phyloP scores from a whole-genome alignment of 2,113 vertebrate genomes.

The Lasiurus borealis region DNA sequence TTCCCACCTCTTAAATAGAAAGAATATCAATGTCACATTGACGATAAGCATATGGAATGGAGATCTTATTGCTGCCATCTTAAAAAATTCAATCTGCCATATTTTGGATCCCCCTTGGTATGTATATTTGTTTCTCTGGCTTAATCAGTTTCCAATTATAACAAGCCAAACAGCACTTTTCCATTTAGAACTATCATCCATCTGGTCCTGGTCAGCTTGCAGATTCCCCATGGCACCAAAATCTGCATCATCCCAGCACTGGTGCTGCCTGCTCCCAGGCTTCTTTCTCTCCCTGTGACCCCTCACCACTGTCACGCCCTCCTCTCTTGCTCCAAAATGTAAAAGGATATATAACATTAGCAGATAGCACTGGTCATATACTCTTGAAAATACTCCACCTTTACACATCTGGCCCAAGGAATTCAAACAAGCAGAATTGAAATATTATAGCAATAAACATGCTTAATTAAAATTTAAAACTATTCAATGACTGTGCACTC shows the following conservation, averaged over 20 bases:
- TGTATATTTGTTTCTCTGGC: neutral
- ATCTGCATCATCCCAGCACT: neutral
- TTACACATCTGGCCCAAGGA: neutral
- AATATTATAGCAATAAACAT: neutral
- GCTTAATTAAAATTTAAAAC: slow-evolving; percentile 53
- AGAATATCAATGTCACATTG: neutral
- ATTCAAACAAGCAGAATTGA: slow-evolving; percentile 20
- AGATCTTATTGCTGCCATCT: neutral
- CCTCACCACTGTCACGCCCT: neutral
- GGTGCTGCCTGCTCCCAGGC: neutral
- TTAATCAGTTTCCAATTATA: neutral
- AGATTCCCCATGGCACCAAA: neutral
- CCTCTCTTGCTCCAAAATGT: neutral
- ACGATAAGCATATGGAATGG: neutral
- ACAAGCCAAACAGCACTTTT: neutral
- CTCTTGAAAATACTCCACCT: neutral
- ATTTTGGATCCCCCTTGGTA: neutral
- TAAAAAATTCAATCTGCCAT: neutral
- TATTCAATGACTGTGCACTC: slow-evolving; percentile 9
- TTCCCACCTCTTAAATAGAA: neutral
- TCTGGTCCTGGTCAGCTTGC: neutral
- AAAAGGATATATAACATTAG: neutral
- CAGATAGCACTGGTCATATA: neutral
- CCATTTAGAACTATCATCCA: neutral
- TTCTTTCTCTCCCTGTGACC: neutral